Percentiles rank a stretch among this genome's conserved stretches.
Evolutionary conservation across 2,888 invertebrate genomes (phyloP).

Genomic region (Tiliacea citrago): DNA sequence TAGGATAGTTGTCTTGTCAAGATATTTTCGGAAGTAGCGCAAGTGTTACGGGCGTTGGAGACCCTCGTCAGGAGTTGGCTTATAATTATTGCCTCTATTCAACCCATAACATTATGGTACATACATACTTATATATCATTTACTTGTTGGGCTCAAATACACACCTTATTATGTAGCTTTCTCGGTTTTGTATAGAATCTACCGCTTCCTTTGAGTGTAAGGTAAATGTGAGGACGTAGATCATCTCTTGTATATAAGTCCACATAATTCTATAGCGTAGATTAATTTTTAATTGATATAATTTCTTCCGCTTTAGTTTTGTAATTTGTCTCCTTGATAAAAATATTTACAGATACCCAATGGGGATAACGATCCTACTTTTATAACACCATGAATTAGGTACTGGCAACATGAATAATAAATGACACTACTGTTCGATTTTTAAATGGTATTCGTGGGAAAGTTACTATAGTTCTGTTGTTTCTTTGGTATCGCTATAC

Average conservation of each 20-base stretch:
- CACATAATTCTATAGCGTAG: not conserved
- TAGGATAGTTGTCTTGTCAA: constrained; percentile 57
- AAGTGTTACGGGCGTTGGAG: constrained; percentile 79
- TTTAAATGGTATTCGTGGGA: not conserved
- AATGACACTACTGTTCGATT: not conserved
- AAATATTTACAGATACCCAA: not conserved
- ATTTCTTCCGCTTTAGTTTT: not conserved
- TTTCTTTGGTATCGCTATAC: not conserved
- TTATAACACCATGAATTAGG: not conserved
- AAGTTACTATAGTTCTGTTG: not conserved
- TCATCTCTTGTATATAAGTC: not conserved
- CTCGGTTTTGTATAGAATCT: constrained; percentile 6
- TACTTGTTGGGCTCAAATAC: constrained; percentile 27
- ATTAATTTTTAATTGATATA: too few relatives aligned
- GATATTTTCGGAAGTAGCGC: constrained; percentile 72
- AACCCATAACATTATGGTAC: constrained; percentile 23
- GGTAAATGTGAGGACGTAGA: not conserved
- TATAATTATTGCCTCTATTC: constrained; percentile 74
- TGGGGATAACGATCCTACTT: not conserved
- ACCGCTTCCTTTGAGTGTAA: not conserved
- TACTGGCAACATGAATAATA: not conserved
- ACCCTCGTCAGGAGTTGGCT: constrained; percentile 83
- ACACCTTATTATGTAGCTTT: constrained; percentile 15
- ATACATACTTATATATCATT: constrained; percentile 26
- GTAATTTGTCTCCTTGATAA: not conserved